These are phyloP conservation scores for Eulemur macaco DNA, from an alignment of 2,113 vertebrate species.

Conservation along the genomic window DNA sequence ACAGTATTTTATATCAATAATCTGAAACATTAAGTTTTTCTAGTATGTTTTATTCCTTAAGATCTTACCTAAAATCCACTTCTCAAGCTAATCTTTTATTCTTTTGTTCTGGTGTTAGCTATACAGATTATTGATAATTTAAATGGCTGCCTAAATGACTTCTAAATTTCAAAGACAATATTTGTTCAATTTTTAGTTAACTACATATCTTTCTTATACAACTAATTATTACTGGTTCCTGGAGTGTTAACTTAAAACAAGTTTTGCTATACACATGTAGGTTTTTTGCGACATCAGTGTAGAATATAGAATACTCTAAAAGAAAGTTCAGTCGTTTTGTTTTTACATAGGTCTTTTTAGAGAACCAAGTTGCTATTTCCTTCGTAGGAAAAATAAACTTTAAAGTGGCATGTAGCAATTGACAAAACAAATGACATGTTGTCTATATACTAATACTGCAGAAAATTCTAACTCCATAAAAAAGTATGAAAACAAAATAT, in stretches of 20 bases:
- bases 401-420: not conserved
- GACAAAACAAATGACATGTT: not conserved
- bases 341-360: not conserved
- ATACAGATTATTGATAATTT: not conserved
- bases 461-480: not conserved
- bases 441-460: not conserved
- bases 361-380: slow-evolving; percentile 15
- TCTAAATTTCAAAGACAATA: not conserved
- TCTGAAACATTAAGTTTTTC: not conserved
- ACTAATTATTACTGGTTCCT: not conserved
- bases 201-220: not conserved
- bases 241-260: not conserved
- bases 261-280: not conserved
- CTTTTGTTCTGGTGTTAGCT: not conserved
- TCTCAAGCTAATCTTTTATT: not conserved
- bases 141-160: not conserved
- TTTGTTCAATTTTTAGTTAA: slow-evolving; percentile 27
- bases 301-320: not conserved
- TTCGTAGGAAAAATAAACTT: slow-evolving; percentile 23
- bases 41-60: not conserved
- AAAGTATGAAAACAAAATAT: not conserved
- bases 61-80: not conserved
- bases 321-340: not conserved
- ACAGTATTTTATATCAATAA: not conserved
- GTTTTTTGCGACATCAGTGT: not conserved